A percentile compares a stretch with the other conserved stretches of the same genome.
Conservation (phyloP, 2,888 invertebrate genomes). For the Blastobasis adustella region DNA sequence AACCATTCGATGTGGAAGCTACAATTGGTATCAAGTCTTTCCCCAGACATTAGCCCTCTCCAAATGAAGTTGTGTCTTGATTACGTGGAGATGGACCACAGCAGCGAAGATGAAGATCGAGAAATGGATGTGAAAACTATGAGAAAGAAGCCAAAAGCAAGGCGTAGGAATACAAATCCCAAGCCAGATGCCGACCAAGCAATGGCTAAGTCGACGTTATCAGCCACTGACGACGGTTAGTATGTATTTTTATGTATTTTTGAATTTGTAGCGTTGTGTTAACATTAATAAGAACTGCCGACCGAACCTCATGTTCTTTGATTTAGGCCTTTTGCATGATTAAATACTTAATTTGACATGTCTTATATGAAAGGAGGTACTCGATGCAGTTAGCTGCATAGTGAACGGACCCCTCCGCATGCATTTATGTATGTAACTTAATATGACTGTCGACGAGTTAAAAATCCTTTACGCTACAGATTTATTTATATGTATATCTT, state of each 20-base stretch:
- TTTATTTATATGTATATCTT: background rate
- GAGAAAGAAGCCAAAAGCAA: slow-evolving; percentile 55
- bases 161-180: slow-evolving; percentile 45
- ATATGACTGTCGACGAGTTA: too few relatives aligned
- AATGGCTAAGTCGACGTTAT: slow-evolving; percentile 55
- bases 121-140: slow-evolving; percentile 41
- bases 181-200: slow-evolving; percentile 51
- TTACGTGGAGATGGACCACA: slow-evolving; percentile 61
- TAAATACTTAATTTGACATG: too few relatives aligned
- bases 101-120: slow-evolving; percentile 63
- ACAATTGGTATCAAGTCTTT: slow-evolving; percentile 77
- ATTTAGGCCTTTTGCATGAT: background rate
- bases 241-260: too few relatives aligned
- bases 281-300: too few relatives aligned
- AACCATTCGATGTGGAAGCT: slow-evolving; percentile 83
- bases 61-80: slow-evolving; percentile 57
- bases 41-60: slow-evolving; percentile 61
- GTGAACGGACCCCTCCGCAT: too few relatives aligned
- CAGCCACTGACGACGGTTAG: slow-evolving; percentile 50
- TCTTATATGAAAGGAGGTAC: too few relatives aligned
- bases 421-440: too few relatives aligned
- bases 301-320: too few relatives aligned
- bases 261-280: too few relatives aligned
- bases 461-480: background rate
- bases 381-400: too few relatives aligned